phyloP scores from a whole-genome alignment of 64 coral and sea anemone genomes.

The Porites lutea region DNA sequence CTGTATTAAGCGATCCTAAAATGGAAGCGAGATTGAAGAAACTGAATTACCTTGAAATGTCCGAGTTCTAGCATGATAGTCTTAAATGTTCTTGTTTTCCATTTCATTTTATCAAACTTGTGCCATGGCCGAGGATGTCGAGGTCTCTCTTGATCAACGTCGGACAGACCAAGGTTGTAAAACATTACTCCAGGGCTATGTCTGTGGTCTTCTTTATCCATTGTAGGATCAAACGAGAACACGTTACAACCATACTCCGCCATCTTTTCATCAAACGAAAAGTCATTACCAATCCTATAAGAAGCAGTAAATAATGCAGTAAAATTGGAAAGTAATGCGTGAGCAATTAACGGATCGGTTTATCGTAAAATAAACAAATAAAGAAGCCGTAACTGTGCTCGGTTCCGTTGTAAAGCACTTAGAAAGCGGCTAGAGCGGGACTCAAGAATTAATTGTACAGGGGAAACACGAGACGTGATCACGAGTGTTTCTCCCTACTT shows the following conservation, averaged over 20 bases:
- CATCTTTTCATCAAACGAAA: constrained; percentile 89
- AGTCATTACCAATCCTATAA: constrained; percentile 75
- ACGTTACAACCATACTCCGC: constrained; percentile 78
- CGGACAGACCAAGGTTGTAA: constrained; percentile 76
- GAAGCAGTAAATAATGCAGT: too few species aligned
- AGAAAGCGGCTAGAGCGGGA: too few species aligned
- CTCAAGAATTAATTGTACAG: too few species aligned
- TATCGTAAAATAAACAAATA: too few species aligned
- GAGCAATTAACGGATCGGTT: too few species aligned
- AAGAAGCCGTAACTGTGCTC: too few species aligned
- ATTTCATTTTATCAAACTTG: background rate
- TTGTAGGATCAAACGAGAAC: constrained; percentile 88
- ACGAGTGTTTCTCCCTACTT: too few species aligned
- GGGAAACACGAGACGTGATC: too few species aligned
- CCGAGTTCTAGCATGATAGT: constrained; percentile 71
- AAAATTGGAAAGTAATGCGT: too few species aligned
- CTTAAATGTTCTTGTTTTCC: constrained; percentile 80
- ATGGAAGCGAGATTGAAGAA: too few species aligned
- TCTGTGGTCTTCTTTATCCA: constrained; percentile 66
- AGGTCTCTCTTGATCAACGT: constrained; percentile 49
- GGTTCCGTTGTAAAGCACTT: too few species aligned
- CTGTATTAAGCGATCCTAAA: too few species aligned
- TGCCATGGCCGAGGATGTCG: background rate
- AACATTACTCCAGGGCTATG: constrained; percentile 64
- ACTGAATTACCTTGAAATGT: constrained; percentile 69